These are phyloP conservation scores for Lycophotia porphyrea DNA, from an alignment of 2,888 invertebrate species.

Conservation along the genomic window DNA sequence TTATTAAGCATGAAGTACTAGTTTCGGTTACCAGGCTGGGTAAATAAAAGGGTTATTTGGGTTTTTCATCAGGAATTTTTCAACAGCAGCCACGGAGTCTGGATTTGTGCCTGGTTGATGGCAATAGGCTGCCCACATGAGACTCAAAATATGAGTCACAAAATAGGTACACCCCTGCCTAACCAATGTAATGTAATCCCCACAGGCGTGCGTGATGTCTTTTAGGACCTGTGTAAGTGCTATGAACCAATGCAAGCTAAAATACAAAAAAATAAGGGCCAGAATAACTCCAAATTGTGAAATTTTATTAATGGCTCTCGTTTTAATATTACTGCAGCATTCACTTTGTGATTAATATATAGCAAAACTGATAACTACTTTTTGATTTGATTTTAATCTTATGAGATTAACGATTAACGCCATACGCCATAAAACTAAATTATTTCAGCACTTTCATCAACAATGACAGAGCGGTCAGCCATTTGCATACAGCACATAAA, in stretches of 20 bases:
- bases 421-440: not conserved
- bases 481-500: constrained; percentile 45
- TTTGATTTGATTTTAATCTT: not conserved
- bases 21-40: not conserved
- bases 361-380: too few relatives aligned
- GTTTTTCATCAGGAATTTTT: not conserved
- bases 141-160: not conserved
- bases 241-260: not conserved
- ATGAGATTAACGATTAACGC: too few relatives aligned
- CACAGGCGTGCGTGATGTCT: not conserved
- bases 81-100: not conserved
- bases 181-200: too few relatives aligned
- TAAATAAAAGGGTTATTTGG: not conserved
- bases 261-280: not conserved
- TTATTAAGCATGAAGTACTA: not conserved
- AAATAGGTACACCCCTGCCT: not conserved
- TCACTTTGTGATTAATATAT: too few relatives aligned
- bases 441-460: constrained; percentile 1
- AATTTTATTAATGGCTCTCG: too few relatives aligned
- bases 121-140: not conserved
- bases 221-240: too few relatives aligned
- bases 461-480: constrained; percentile 9
- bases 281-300: too few relatives aligned
- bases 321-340: too few relatives aligned
- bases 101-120: not conserved